Evolutionary conservation across 2,888 invertebrate species (phyloP).

Genomic region (Apotomis capreana): DNA sequence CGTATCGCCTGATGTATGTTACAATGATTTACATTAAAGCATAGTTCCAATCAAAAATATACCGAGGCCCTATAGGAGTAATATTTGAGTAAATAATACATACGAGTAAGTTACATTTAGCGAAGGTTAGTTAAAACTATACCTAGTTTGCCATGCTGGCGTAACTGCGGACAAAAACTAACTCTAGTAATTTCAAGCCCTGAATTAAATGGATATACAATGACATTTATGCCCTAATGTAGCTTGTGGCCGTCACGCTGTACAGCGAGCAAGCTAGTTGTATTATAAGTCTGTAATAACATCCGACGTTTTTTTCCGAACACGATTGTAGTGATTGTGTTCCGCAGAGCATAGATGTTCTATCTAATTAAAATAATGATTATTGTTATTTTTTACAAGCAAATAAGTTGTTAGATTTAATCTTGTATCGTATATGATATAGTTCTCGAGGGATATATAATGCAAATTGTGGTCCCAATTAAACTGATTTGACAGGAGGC

Average conservation of each 20-base stretch:
- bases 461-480: slow-evolving; percentile 25
- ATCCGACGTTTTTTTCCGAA: slow-evolving; percentile 19
- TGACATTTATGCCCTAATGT: slow-evolving; percentile 10
- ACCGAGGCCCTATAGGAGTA: no score
- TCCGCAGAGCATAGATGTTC: slow-evolving; percentile 24
- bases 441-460: slow-evolving; percentile 15
- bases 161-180: no score
- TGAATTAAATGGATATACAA: not conserved
- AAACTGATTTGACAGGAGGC: slow-evolving; percentile 29
- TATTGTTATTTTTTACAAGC: slow-evolving; percentile 17
- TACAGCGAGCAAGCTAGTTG: slow-evolving; percentile 16
- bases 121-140: no score
- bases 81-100: no score
- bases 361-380: slow-evolving; percentile 33
- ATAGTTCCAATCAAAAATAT: no score
- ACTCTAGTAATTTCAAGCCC: not conserved
- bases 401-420: slow-evolving; percentile 1
- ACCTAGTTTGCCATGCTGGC: no score
- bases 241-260: slow-evolving; percentile 28
- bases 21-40: no score
- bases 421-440: slow-evolving; percentile 3
- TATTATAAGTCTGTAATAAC: slow-evolving; percentile 21
- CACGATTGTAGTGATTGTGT: slow-evolving; percentile 17
- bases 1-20: no score
- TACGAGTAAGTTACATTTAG: no score